A percentile compares a stretch with the other conserved stretches of the same genome.
Evolutionary conservation across 2,797 vertebrate genomes (phyloP).

Genomic region (Clarias laeviceps): DNA sequence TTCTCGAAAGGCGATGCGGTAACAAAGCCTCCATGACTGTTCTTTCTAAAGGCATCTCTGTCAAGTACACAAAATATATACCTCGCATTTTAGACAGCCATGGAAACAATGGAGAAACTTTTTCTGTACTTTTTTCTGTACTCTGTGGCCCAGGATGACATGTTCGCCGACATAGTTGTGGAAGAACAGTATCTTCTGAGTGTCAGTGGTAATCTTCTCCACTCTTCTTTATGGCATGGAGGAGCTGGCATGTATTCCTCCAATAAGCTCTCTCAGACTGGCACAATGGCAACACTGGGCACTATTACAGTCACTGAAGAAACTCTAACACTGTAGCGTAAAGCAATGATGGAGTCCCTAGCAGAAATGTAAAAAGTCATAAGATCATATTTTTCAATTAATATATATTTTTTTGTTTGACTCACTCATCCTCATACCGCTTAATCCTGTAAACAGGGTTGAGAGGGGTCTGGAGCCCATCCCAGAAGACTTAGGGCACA

Average conservation of each 20-base stretch:
- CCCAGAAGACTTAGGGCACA: no score
- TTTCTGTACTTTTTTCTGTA: no score
- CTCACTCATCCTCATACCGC: no score
- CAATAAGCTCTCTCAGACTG: background rate
- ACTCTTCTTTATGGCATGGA: background rate
- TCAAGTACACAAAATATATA: background rate
- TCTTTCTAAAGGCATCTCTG: background rate
- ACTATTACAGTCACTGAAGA: background rate
- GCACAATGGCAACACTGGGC: constrained; percentile 2
- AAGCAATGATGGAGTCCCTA: background rate
- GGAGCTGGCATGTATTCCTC: background rate
- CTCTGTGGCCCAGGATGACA: background rate
- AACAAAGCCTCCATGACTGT: background rate
- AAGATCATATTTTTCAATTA: no score
- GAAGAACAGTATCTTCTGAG: background rate
- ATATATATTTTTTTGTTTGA: no score
- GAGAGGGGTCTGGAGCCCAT: no score
- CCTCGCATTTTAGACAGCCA: background rate
- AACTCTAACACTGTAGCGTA: background rate
- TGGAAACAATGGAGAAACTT: background rate
- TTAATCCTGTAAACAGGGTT: no score
- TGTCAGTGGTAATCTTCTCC: background rate
- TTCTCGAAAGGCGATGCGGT: background rate
- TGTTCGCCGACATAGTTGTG: background rate
- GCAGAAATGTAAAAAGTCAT: background rate